Evolutionary conservation across 2,113 vertebrate genomes (phyloP).

Genomic region (Probosciger aterrimus): DNA sequence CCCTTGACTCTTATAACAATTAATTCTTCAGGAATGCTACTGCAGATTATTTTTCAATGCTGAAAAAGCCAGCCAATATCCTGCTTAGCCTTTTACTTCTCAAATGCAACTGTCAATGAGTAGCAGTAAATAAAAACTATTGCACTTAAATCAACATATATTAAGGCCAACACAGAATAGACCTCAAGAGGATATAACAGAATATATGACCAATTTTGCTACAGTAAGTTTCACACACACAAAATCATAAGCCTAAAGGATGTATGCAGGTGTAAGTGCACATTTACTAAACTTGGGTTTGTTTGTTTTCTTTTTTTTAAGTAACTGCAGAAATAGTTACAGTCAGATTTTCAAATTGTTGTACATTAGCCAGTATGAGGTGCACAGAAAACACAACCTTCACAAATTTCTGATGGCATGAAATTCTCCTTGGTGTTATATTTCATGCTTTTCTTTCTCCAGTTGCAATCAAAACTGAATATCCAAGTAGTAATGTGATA

Average conservation of each 20-base stretch:
- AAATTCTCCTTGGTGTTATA: background rate
- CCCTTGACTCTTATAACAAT: background rate
- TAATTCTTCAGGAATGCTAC: background rate
- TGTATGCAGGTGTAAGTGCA: background rate
- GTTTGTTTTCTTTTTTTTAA: background rate
- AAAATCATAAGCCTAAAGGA: background rate
- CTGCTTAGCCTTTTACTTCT: background rate
- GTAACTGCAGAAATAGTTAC: background rate
- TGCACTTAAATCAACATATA: background rate
- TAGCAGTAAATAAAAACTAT: background rate
- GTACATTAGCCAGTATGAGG: background rate
- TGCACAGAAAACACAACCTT: background rate
- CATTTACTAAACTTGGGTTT: background rate
- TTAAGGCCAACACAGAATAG: background rate
- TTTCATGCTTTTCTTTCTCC: background rate
- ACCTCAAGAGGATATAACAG: background rate
- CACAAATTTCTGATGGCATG: background rate
- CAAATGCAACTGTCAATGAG: background rate
- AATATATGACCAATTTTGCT: background rate
- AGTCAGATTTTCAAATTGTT: background rate
- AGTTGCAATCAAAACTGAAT: background rate
- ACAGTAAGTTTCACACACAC: background rate
- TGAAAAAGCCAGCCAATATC: background rate
- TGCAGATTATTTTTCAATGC: background rate
- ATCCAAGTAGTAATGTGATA: background rate